Percentiles rank a stretch among this genome's conserved stretches.
Evolutionary conservation across 2,113 vertebrate genomes (phyloP).

Genomic region (Probosciger aterrimus): DNA sequence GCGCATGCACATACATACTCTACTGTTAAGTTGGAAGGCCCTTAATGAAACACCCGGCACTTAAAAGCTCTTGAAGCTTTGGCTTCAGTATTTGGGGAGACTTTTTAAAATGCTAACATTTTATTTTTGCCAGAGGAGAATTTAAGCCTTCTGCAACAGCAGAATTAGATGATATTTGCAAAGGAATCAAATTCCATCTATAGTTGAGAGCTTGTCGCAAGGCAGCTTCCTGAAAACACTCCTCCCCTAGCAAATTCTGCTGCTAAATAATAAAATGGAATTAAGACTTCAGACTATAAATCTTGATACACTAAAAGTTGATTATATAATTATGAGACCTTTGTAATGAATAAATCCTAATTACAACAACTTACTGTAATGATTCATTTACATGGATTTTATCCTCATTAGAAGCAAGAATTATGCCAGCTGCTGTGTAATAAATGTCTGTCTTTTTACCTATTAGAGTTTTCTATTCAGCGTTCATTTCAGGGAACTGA

Average conservation of each 20-base stretch:
- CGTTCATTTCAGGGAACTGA: not conserved
- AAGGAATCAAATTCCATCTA: not conserved
- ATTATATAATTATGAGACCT: conserved; percentile 33
- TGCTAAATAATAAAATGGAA: conserved; percentile 21
- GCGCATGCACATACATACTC: rapidly evolving
- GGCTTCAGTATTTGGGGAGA: not conserved
- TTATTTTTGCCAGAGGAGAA: not conserved
- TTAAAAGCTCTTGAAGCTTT: not conserved
- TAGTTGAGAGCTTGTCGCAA: not conserved
- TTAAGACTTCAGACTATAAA: conserved; percentile 4
- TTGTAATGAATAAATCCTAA: conserved; percentile 45
- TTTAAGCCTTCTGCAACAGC: not conserved
- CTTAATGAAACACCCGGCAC: not conserved
- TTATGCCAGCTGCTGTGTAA: conserved; percentile 19
- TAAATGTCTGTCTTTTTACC: not conserved
- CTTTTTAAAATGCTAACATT: not conserved
- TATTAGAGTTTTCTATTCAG: not conserved
- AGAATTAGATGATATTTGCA: not conserved
- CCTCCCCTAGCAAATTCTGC: not conserved
- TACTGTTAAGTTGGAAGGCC: not conserved
- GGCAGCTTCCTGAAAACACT: not conserved
- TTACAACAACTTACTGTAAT: conserved; percentile 37
- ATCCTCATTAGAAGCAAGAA: conserved; percentile 20
- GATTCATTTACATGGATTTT: conserved; percentile 44
- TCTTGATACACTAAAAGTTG: not conserved